Base-by-base conservation (phyloP, 2,797 vertebrate species). In the Enteromius afrohamiltoni region DNA sequence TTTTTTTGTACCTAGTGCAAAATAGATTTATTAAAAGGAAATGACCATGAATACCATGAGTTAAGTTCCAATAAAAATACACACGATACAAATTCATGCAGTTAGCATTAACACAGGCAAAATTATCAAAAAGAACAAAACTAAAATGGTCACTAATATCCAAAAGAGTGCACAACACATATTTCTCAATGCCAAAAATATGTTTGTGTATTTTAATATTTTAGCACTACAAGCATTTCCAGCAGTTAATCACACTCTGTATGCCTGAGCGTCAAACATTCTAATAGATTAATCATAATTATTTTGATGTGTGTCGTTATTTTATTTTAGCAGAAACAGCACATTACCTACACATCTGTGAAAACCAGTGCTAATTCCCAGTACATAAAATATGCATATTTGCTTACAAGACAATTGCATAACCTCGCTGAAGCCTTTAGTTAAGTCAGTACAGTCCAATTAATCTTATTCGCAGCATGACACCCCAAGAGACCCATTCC, bases 401-500 rank as follows among this genome's bases (percentile, higher is more conserved):
- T 3, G 19, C 76, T 68, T 67, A 53, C 21, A 67, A 16, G 42
- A 9, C 26, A 65, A 65, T 31, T 65, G 34, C 10, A 78, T 16
- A 65, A 31, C 26, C 2, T 51, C 23, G 19, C 67, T 51, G n/a
- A 34, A 53, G 26, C 29, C 62, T 49, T 64, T 49, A 21, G 45
- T 64, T 9, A 31, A 78, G 42, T 53, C 14, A 4, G 29, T 16
- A 37, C 26, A 26, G 31, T 68, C 47, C 7, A 79, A 51, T 79
- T 51, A 37, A 51, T 65, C 42, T 53, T 51, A 34, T 79, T 49
- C 29, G 10, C 42, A 65, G 76, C 42, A 62, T 62, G 75, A 79
- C 77, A 53, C 13, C 42, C 45, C 42, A 79, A 67, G 62, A 67
- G 45, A 51, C 23, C 19, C 1, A 6, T 67, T 51, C 29, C 29